Base-by-base conservation (phyloP, 2,113 vertebrate species). In the Neogobius melanostomus region DNA sequence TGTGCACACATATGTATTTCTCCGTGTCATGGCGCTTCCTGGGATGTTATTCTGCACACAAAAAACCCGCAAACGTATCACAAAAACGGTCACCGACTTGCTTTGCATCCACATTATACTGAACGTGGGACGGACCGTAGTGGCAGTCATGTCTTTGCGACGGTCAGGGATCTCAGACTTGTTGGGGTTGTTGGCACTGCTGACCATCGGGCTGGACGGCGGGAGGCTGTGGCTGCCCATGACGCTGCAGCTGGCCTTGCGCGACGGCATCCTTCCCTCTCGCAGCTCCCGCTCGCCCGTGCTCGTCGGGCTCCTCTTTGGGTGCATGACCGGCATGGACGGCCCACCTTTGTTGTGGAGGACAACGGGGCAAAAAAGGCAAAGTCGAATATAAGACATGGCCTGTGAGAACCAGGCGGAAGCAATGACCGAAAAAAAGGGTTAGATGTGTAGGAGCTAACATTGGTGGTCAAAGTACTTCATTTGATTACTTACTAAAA, bases 121-220 rank as follows among this genome's bases (percentile, higher is more conserved):
- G 43, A 14, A 5, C 5, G 10, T 0, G 5, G 64, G 17, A 62
- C 93, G 93, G 81, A 97, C 96, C 4, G 95, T 95, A 72, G 94
- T 94, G 74, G 94, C 93, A 0, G 91, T 91, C 76, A 94, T 94
- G 80, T 96, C 96, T 89, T 96, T 97, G 87, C 95, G 93, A 59
- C 95, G 93, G 72, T 98, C 96, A 0, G 96, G 96, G 84, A 97
- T 98, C 90, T 98, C 96, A 0, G 95, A 93, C 84, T 98, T 97
- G 91, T 98, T 98, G 74, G 96, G 96, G 87, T 98, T 98, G 92
- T 96, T 95, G 84, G 96, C 96, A 1, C 94, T 96, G 94, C 96
- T 96, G 85, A 97, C 96, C 96, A 98, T 96, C 8, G 95, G 96
- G 91, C 96, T 98, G 80, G 95, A 95, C 0, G 96, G 96, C 5